A percentile compares a stretch with the other conserved stretches of the same genome.
These are phyloP conservation scores for Drosophila kanekoi DNA, from an alignment of 2,888 invertebrate species.

Conservation along the genomic window DNA sequence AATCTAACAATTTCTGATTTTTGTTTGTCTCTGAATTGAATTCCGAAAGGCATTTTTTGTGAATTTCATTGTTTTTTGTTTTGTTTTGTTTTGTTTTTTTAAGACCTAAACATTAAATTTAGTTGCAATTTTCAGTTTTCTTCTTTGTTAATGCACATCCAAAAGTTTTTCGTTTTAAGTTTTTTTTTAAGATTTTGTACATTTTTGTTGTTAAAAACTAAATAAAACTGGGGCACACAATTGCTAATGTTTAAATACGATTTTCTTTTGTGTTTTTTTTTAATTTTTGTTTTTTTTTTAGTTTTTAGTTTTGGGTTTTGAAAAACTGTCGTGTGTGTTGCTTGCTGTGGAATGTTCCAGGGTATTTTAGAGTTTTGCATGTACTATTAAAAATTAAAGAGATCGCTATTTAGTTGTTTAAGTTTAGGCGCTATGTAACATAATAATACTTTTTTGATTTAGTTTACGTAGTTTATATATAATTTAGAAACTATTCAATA, in stretches of 20 bases:
- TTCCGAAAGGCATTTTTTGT: constrained; percentile 84
- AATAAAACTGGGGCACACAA: constrained; percentile 81
- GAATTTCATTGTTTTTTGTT: constrained; percentile 40
- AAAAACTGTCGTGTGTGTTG: constrained; percentile 35
- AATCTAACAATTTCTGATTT: constrained; percentile 55
- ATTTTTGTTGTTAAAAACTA: constrained; percentile 48
- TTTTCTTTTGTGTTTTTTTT: constrained; percentile 32
- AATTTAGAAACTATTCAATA: constrained; percentile 38
- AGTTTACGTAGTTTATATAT: constrained; percentile 32
- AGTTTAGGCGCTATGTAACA: constrained; percentile 66
- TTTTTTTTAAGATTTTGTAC: constrained; percentile 56
- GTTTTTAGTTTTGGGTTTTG: constrained; percentile 6
- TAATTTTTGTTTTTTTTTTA: constrained; percentile 16
- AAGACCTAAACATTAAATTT: constrained; percentile 82
- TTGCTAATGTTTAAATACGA: constrained; percentile 48
- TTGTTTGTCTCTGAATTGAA: constrained; percentile 80
- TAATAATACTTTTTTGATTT: constrained; percentile 73
- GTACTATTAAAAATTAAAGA: constrained; percentile 67
- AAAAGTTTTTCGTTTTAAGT: constrained; percentile 50
- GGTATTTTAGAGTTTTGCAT: constrained; percentile 34
- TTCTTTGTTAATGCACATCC: constrained; percentile 50
- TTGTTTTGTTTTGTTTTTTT: constrained; percentile 25
- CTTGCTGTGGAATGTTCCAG: constrained; percentile 69
- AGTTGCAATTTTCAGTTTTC: constrained; percentile 52
- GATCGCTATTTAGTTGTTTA: constrained; percentile 71